phyloP scores from a whole-genome alignment of 2,797 vertebrate species.

The Gymnoscopelus braueri region DNA sequence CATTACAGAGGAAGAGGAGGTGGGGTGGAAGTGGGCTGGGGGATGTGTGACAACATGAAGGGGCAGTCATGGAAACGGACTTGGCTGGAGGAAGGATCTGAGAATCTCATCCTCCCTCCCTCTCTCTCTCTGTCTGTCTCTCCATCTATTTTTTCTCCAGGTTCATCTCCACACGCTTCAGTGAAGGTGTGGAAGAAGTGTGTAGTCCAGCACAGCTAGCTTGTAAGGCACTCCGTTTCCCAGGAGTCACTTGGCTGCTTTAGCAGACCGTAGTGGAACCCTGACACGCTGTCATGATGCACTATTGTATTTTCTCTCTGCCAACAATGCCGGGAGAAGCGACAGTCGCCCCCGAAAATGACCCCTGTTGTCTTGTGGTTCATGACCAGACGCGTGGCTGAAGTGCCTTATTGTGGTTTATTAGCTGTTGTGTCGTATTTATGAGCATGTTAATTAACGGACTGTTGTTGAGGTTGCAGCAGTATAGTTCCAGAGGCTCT shows the following conservation, averaged over 20 bases:
- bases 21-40: conserved; percentile 28
- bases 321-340: neutral
- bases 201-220: conserved; percentile 58
- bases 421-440: neutral
- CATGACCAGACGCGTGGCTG: neutral
- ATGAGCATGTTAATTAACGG: conserved; percentile 9
- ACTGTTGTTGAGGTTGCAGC: conserved; percentile 10
- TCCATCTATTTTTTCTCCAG: neutral
- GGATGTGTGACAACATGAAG: conserved; percentile 44
- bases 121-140: conserved; percentile 38
- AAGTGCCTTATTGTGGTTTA: conserved; percentile 27
- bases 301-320: conserved; percentile 33
- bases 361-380: conserved; percentile 7
- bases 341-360: neutral
- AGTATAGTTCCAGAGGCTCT: conserved; percentile 10
- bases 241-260: conserved; percentile 55
- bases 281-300: conserved; percentile 56
- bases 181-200: conserved; percentile 56
- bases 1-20: conserved; percentile 47
- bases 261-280: conserved; percentile 44
- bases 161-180: conserved; percentile 54
- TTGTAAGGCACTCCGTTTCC: conserved; percentile 50
- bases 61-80: conserved; percentile 58
- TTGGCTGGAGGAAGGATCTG: conserved; percentile 53
- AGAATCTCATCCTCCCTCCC: conserved; percentile 37